Conservation (phyloP, 2,888 invertebrate genomes). For the Lepidocyrtinus sp. region DNA sequence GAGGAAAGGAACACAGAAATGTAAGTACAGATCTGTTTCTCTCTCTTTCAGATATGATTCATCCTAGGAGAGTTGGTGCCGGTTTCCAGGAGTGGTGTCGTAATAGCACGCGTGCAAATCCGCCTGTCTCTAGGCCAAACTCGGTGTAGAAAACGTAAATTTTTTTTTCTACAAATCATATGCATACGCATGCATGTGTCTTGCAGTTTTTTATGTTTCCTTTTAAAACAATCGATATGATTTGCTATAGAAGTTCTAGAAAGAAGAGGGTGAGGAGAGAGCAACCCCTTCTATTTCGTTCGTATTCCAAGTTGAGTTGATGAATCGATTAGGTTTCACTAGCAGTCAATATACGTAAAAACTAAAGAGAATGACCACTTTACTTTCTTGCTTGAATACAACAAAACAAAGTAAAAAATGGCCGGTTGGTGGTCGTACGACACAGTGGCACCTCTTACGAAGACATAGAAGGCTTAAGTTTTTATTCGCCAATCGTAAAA, state of each 20-base stretch:
- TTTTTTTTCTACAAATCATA: constrained; percentile 13
- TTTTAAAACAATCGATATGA: constrained; percentile 20
- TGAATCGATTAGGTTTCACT: no score
- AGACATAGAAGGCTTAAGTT: no score
- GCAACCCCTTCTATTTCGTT: constrained; percentile 40
- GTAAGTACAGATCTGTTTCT: constrained; percentile 39
- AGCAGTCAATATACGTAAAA: no score
- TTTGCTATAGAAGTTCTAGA: constrained; percentile 12
- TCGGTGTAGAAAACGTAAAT: no score
- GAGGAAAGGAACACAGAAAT: no score
- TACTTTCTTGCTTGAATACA: neutral
- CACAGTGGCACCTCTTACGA: constrained; percentile 32
- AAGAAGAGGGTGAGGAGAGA: neutral
- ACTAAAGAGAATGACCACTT: neutral
- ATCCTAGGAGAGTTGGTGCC: constrained; percentile 14
- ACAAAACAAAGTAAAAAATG: no score
- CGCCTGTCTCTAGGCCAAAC: no score
- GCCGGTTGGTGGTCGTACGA: constrained; percentile 2
- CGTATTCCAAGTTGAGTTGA: no score
- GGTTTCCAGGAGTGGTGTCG: constrained; percentile 7
- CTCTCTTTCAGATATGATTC: constrained; percentile 34
- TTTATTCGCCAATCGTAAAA: no score
- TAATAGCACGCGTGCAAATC: constrained; percentile 17
- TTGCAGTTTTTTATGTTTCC: constrained; percentile 8
- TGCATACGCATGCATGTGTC: constrained; percentile 26